Evolutionary conservation across 2,888 invertebrate species (phyloP).

Genomic region (Salpingus planirostris): DNA sequence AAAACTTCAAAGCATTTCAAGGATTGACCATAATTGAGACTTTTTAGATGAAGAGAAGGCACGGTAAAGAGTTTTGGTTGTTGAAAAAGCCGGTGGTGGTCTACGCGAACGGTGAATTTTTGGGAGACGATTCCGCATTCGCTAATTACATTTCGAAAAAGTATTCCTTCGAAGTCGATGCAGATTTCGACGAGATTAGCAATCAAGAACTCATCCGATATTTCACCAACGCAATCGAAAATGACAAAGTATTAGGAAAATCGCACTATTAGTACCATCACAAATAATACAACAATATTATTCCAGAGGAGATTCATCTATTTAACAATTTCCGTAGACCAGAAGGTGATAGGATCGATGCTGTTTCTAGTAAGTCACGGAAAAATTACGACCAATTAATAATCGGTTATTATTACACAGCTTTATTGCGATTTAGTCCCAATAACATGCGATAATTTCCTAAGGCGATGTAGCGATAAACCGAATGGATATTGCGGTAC

Average conservation of each 20-base stretch:
- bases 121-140: slow-evolving; percentile 48
- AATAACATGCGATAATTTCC: slow-evolving; percentile 49
- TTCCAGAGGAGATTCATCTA: slow-evolving; percentile 51
- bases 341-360: slow-evolving; percentile 43
- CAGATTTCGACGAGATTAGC: slow-evolving; percentile 44
- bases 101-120: slow-evolving; percentile 42
- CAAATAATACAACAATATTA: slow-evolving; percentile 2
- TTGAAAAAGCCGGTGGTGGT: slow-evolving; percentile 44
- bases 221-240: slow-evolving; percentile 37
- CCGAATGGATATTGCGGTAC: slow-evolving; percentile 48
- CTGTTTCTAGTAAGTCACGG: slow-evolving; percentile 49
- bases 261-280: neutral
- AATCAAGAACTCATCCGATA: slow-evolving; percentile 40
- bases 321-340: slow-evolving; percentile 46
- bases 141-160: slow-evolving; percentile 40
- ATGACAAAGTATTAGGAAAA: neutral
- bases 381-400: slow-evolving; percentile 1
- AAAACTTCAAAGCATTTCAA: slow-evolving; percentile 1
- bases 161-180: slow-evolving; percentile 41
- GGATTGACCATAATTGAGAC: neutral
- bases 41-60: slow-evolving; percentile 30
- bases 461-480: slow-evolving; percentile 45
- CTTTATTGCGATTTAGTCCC: slow-evolving; percentile 52
- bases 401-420: slow-evolving; percentile 31
- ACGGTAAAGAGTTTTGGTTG: slow-evolving; percentile 44